Conservation (phyloP, 2,888 invertebrate species). For the Gastracanthus pulcherrimus region DNA sequence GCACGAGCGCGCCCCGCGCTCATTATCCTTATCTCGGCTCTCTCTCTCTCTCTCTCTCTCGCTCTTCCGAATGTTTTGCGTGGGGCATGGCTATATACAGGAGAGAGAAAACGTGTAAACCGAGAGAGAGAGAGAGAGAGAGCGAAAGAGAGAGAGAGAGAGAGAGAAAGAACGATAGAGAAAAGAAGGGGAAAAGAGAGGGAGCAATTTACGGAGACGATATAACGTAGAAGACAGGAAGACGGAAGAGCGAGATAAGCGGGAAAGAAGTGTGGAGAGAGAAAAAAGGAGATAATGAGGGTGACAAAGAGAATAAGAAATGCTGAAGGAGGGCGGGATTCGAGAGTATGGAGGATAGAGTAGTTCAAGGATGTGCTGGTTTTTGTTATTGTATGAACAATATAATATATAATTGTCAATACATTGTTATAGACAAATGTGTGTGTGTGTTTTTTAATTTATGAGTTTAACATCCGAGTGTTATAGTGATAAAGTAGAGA, state of each 20-base stretch:
- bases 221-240: too few species aligned
- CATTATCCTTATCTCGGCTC: conserved; percentile 53
- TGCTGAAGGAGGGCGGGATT: not conserved
- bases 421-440: too few species aligned
- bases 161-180: not conserved
- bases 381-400: too few species aligned
- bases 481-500: too few species aligned
- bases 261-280: not conserved
- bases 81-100: not conserved
- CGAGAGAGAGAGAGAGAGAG: not conserved
- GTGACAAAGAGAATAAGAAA: not conserved
- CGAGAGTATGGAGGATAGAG: not conserved
- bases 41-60: too few species aligned
- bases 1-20: conserved; percentile 36
- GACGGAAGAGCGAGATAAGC: not conserved
- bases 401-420: too few species aligned
- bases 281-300: not conserved
- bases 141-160: not conserved
- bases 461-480: too few species aligned
- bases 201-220: too few species aligned
- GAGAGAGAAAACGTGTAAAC: not conserved
- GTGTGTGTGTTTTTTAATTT: too few species aligned
- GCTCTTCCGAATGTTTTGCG: conserved; percentile 34
- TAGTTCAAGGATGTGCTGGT: too few species aligned
- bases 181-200: not conserved